phyloP scores from a whole-genome alignment of 2,113 vertebrate species.

The Danio rerio region DNA sequence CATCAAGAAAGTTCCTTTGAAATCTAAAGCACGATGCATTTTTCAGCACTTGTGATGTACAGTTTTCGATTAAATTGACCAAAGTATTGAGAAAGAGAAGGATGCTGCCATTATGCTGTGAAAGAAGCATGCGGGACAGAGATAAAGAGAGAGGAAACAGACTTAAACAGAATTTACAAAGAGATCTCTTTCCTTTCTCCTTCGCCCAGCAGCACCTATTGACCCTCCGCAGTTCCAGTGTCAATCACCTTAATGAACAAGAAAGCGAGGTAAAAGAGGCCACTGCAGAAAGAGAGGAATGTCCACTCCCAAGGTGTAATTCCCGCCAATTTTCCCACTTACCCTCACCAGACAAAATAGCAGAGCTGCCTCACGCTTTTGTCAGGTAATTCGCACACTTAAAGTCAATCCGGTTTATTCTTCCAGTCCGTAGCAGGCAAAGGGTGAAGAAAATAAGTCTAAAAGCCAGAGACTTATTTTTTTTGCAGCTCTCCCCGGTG shows the following conservation, averaged over 20 bases:
- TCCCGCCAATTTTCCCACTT: constrained; percentile 1
- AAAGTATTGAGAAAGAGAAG: constrained; percentile 1
- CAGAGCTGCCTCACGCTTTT: background rate
- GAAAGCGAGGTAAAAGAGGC: constrained; percentile 17
- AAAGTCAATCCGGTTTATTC: constrained; percentile 6
- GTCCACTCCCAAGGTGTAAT: constrained; percentile 28
- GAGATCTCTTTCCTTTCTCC: constrained; percentile 28
- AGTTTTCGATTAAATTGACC: background rate
- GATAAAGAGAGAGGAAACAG: background rate
- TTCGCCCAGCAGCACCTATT: constrained; percentile 25
- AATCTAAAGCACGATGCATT: background rate
- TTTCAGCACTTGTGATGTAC: background rate
- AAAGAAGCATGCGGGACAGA: background rate
- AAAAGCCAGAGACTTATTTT: constrained; percentile 1
- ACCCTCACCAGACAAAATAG: constrained; percentile 1
- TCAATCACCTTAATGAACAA: constrained; percentile 43
- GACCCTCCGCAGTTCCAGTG: constrained; percentile 25
- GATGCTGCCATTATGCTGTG: background rate
- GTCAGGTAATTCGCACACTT: constrained; percentile 12
- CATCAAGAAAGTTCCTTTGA: background rate
- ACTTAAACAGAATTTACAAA: constrained; percentile 15
- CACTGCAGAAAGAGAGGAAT: constrained; percentile 12
- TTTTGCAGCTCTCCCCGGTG: constrained; percentile 11
- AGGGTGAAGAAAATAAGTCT: constrained; percentile 18
- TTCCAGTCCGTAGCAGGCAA: background rate